phyloP scores from a whole-genome alignment of 2,797 vertebrate species.

The Sebastes steindachneri region DNA sequence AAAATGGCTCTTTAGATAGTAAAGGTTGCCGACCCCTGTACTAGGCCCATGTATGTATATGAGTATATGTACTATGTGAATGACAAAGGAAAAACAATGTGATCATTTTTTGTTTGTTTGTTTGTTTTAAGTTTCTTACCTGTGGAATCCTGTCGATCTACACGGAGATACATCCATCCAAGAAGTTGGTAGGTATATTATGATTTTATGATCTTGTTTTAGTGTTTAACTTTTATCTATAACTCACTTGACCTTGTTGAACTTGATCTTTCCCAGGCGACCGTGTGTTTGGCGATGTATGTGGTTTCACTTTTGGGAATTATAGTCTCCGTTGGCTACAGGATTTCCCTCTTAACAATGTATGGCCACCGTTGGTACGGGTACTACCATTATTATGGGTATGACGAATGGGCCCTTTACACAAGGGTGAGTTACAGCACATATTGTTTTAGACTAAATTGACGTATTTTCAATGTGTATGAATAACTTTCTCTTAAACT shows the following conservation, averaged over 20 bases:
- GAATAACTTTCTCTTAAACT: neutral
- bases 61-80: neutral
- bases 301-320: conserved; percentile 65
- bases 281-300: conserved; percentile 73
- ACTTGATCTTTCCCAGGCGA: conserved; percentile 61
- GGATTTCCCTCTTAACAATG: fast-evolving
- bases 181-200: conserved; percentile 65
- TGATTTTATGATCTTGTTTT: neutral
- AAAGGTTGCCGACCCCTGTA: too few relatives aligned
- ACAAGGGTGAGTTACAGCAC: conserved; percentile 21
- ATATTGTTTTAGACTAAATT: neutral
- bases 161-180: conserved; percentile 67
- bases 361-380: fast-evolving
- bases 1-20: too few relatives aligned
- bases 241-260: neutral
- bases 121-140: conserved; percentile 61
- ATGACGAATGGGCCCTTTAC: fast-evolving
- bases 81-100: neutral
- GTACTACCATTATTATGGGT: fast-evolving
- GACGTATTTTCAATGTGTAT: neutral
- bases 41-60: too few relatives aligned
- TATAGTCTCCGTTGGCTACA: conserved; percentile 13
- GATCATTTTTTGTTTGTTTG: neutral
- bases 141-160: conserved; percentile 75
- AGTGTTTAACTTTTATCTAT: neutral